phyloP scores from a whole-genome alignment of 30 jellyfish, hydroid and myxozoan species.

The Pelagia noctiluca region DNA sequence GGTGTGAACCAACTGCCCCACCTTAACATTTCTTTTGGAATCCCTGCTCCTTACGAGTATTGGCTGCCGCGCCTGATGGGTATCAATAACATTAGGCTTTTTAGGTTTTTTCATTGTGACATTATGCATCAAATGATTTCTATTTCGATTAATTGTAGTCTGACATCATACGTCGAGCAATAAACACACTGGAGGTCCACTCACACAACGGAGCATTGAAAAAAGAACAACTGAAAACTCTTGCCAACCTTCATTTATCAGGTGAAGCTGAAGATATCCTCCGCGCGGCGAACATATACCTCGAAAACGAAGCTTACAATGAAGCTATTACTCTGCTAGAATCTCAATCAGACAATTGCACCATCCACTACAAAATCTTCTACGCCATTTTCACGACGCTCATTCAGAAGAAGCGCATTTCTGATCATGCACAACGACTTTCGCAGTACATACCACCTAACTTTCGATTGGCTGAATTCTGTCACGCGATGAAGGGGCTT shows the following conservation, averaged over 20 bases:
- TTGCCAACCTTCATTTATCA: conserved; percentile 45
- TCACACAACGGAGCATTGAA: neutral
- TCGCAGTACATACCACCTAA: conserved; percentile 38
- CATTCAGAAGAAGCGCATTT: conserved; percentile 14
- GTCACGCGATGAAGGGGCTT: conserved; percentile 32
- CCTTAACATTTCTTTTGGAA: too few species aligned
- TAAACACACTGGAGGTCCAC: conserved; percentile 18
- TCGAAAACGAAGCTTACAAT: conserved; percentile 21
- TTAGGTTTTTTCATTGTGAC: too few species aligned
- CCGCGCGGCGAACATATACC: conserved; percentile 25
- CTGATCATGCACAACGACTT: conserved; percentile 21
- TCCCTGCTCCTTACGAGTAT: too few species aligned
- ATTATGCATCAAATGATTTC: too few species aligned
- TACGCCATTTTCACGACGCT: conserved; percentile 41
- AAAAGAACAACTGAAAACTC: conserved; percentile 50
- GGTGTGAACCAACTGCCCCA: too few species aligned
- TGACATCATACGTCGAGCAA: conserved; percentile 41
- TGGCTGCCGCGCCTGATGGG: too few species aligned
- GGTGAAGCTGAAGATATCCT: neutral
- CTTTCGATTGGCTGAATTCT: conserved; percentile 41
- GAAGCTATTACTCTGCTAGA: conserved; percentile 57
- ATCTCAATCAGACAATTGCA: neutral
- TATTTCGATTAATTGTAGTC: too few species aligned
- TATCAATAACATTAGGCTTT: too few species aligned
- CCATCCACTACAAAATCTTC: conserved; percentile 36